Base-by-base conservation (phyloP, 2,113 vertebrate genomes). In the Chelonoidis abingdonii region DNA sequence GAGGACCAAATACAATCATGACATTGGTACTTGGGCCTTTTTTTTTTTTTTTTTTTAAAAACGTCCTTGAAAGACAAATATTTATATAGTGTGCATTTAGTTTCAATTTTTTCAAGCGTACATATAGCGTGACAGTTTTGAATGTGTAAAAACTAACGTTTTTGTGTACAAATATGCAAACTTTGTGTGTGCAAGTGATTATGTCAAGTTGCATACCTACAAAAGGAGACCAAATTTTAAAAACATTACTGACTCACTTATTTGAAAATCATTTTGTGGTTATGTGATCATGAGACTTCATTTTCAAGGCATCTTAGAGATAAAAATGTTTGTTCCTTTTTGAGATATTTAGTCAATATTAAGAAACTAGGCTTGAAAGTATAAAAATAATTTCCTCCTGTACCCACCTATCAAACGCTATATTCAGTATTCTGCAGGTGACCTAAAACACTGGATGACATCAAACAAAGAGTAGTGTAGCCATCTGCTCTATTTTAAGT, bases 141-240 rank as follows among this genome's bases (percentile, higher is more conserved):
- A 54, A 76, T 76, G 80, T 29, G 80, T 1, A 31, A 41, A 72
- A 50, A 80, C 1, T 29, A 78, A 47, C 1, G 41, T 47, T 78
- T 76, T 24, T 78, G 38, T 47, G 41, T 47, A 47, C 41, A 44
- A 47, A 44, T 76, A 76, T 76, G 24, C 41, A 44, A 76, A 76
- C 41, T 13, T 4, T 25, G 41, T 13, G 38, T 4, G 11, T 14
- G 24, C 41, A 78, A 78, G 11, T 1, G 31, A 49, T 49, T 69
- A 10, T 0, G 4, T 29, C 17, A 78, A 91, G 25, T 3, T 2
- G 1, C 31, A 47, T 1, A 2, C 25, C 10, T 52, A 84, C 16
- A 19, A 4, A n/a, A 56, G 86, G 4, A 65, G 12, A 13, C 22
- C 24, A 57, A 79, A 44, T 59, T 47, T 4, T 38, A 24, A 93